phyloP scores from a whole-genome alignment of 2,113 vertebrate genomes.

The Leptocoma aspasia region DNA sequence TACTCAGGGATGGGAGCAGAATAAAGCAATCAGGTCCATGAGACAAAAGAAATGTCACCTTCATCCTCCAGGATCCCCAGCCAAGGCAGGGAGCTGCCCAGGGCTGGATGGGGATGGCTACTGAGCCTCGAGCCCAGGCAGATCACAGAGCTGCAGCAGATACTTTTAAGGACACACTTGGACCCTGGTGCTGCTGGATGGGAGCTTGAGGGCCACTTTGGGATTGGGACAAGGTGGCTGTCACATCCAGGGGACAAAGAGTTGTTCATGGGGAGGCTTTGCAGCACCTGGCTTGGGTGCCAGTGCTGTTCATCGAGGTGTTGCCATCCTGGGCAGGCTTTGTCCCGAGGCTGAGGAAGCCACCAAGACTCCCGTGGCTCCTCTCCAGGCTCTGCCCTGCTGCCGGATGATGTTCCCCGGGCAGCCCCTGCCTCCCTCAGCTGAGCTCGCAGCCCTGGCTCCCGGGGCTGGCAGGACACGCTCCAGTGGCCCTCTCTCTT shows the following conservation, averaged over 20 bases:
- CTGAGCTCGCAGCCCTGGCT: neutral
- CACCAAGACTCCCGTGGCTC: neutral
- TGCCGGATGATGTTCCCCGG: fast-evolving
- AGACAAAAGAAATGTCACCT: neutral
- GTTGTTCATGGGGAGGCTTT: too few relatives aligned
- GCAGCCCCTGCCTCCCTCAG: neutral
- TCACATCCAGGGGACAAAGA: neutral
- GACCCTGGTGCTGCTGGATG: neutral
- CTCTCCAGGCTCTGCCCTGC: neutral
- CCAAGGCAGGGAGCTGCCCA: neutral
- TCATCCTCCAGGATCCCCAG: neutral
- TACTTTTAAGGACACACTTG: neutral
- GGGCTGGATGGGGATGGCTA: neutral
- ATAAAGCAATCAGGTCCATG: neutral
- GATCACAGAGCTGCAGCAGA: neutral
- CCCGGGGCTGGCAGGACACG: neutral
- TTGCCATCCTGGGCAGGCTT: neutral
- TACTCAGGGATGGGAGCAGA: neutral
- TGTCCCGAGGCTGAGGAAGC: neutral
- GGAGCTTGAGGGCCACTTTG: neutral
- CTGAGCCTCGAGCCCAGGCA: neutral
- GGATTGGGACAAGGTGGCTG: neutral
- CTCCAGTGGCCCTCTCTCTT: neutral
- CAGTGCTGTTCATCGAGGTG: fast-evolving
- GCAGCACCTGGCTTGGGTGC: neutral